Base-by-base conservation (phyloP, 2,113 vertebrate genomes). In the Scopus umbretta region DNA sequence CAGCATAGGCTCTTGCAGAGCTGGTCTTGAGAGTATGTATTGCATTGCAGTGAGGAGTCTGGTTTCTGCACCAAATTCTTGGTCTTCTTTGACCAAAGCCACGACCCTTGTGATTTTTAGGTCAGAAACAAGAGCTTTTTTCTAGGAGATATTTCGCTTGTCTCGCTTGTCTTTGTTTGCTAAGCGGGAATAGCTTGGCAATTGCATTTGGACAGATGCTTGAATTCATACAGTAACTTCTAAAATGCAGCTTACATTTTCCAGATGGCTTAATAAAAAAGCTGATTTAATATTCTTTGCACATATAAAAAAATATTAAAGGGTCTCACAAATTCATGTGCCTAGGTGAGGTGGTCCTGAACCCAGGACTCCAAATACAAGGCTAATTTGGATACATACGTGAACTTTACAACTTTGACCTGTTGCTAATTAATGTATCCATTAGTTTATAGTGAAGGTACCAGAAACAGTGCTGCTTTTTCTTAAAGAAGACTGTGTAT, bases 221-320 rank as follows among this genome's bases (percentile, higher is more conserved):
- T 87, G 74, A 27, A 85, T 94, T 75, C 4, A 3, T 76, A 25
- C 20, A 74, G 56, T 78, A 26, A 52, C 25, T 97, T 66, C 84
- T 82, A 18, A 91, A 94, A 94, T 27, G 29, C 87, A 87, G 92
- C 62, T 95, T 87, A 91, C 80, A 5, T 94, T 94, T 94, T 95
- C 94, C 95, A 96, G 83, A 92, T 94, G 91, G 83, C 53, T 80
- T 84, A 81, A 53, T 89, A 95, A 70, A 62, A 94, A 86, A 91
- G 67, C 68, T 91, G 73, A 79, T 81, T 78, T 80, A 86, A 72
- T 92, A 85, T 94, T 82, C 66, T 88, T 95, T 82, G 70, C 80
- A 62, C 45, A 72, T 92, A 82, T 42, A 80, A 76, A 80, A 73
- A 90, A 72, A 30, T 53, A 68, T 81, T 92, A 81, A 91, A 91